Base-by-base conservation (phyloP, 2,888 invertebrate genomes). In the Cryptocephalus primarius region DNA sequence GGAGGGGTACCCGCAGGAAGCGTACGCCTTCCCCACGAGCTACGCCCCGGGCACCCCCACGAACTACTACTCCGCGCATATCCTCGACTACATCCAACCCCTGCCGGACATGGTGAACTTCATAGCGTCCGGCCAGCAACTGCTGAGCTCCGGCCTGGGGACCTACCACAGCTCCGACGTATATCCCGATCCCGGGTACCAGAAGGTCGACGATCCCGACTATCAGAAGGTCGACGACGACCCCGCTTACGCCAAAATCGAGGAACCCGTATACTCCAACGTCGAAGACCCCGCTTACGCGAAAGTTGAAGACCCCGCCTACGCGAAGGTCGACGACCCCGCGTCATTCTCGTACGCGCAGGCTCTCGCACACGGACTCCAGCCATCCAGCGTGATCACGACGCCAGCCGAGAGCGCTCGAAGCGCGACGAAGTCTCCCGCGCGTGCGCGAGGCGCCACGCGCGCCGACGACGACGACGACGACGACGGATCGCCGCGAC, bases 301-400 rank as follows among this genome's bases (percentile, higher is more conserved):
- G 6, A 22, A 22, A 6, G 22, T 22, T 6, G 6, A 22, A 2
- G 22, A 22, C 22, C 22, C 22, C 22, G 22, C 22, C 6, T 22
- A 22, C 6, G 6, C 22, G 6, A 22, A 22, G 22, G 22, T 22
- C 22, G 22, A 22, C 22, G 22, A 22, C 6, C 22, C 22, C 22
- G 22, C 22, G 22, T 22, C 22, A 22, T 74, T 81, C 58, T 83
- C 85, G 1, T 85, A 85, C 62, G 85, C 84, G 2, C 80, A 82
- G 69, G 81, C 83, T 61, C 71, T 85, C 57, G 79, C 83, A 38
- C 78, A 82, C 52, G 84, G 84, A 33, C 68, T 74, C 68, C 77
- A 77, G 76, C 75, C 77, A 76, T 77, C 76, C 76, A 73, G 71
- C 68, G 43, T 48, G 52, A 54, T 60, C 53, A 58, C 60, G 55